Base-by-base conservation (phyloP, 1,140 invertebrate genomes). In the Ceratina calcarata region DNA sequence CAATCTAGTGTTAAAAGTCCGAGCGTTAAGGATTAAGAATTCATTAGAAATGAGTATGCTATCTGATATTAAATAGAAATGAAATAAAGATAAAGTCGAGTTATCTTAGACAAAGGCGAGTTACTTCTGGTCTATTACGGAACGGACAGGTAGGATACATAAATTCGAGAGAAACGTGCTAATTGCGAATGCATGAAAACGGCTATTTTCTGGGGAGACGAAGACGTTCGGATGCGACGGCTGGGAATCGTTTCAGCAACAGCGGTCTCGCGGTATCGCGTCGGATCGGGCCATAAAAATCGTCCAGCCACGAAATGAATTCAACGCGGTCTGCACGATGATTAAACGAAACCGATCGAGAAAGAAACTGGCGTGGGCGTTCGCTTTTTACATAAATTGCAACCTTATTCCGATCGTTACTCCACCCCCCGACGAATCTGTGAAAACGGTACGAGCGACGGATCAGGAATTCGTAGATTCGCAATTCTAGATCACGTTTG, bases 221-320 rank as follows among this genome's bases (percentile, higher is more conserved):
- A 71, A 71, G 61, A 67, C 69, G 3, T 65, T n/a, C 27, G 22
- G 4, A n/a, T 12, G 4, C 27, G 32, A 57, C 27, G 22, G 4
- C 24, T 12, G 4, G 49, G 32, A 57, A 64, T 72, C 82, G 82
- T 64, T 82, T 58, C 32, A 58, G 13, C 27, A 20, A 20, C 57
- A 60, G 70, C n/a, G 81, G 81, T 85, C 78, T 78, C 55, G 22
- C 58, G 4, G 27, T 64, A 85, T 85, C 83, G 82, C 20, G 32
- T 37, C 32, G 32, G 32, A 37, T 37, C 32, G 32, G 32, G 32
- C 60, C 69, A 81, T 85, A 85, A 85, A 85, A 85, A 85, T 86
- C 83, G 76, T 77, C 83, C 80, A 85, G 67, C 84, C 85, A 69
- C 77, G 85, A 86, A 86, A 83, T 86, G 83, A 81, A 86, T 82